phyloP scores from a whole-genome alignment of 2,888 invertebrate species.

The Drosophila nr. perissopoda region DNA sequence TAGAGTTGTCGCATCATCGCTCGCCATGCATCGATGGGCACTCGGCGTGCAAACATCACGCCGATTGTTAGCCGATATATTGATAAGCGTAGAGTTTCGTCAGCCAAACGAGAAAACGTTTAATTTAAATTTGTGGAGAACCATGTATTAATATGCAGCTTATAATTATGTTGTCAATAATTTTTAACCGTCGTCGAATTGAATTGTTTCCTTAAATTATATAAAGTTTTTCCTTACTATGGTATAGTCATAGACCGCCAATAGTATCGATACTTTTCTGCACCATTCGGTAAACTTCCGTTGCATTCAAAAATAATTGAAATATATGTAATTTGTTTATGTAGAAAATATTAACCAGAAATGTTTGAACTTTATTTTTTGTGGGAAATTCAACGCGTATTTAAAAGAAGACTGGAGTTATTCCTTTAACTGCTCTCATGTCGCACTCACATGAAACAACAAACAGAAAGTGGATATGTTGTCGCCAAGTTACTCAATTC shows the following conservation, averaged over 20 bases:
- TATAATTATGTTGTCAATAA: neutral
- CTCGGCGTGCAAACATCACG: neutral
- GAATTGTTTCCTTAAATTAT: neutral
- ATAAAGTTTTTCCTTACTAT: neutral
- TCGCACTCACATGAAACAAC: constrained; percentile 43
- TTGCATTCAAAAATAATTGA: neutral
- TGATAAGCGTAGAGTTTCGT: constrained; percentile 2
- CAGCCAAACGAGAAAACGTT: neutral
- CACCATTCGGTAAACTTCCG: neutral
- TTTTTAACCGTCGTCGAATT: neutral
- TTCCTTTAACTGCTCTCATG: constrained; percentile 22
- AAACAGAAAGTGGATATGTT: constrained; percentile 34
- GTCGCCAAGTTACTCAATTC: constrained; percentile 27
- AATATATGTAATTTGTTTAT: constrained; percentile 14
- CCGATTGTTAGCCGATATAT: constrained; percentile 12
- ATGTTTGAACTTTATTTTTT: constrained; percentile 41
- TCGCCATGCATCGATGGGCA: constrained; percentile 19
- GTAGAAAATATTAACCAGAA: constrained; percentile 46
- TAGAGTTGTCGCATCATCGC: constrained; percentile 37
- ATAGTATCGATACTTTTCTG: constrained; percentile 2
- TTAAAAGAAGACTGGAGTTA: constrained; percentile 36
- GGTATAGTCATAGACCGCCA: too few relatives aligned
- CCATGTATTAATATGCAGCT: neutral
- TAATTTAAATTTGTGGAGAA: neutral
- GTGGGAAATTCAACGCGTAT: constrained; percentile 31